A percentile compares a stretch with the other conserved stretches of the same genome.
These are phyloP conservation scores for Halcyon malimbica DNA, from an alignment of 2,113 vertebrate species.

Conservation along the genomic window DNA sequence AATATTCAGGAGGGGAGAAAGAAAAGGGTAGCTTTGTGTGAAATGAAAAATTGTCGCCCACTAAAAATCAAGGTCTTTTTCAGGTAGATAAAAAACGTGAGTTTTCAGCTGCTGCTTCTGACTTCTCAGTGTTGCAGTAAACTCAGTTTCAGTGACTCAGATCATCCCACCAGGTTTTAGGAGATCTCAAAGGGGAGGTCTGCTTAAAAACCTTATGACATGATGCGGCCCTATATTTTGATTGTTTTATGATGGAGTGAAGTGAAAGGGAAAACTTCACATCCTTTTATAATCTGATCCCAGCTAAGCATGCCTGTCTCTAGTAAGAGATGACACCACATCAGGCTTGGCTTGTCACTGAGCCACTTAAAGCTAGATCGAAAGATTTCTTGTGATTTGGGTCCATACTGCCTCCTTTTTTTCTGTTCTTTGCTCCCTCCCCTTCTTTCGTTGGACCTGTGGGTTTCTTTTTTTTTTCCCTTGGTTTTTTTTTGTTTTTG, in stretches of 20 bases:
- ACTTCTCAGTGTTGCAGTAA: conserved; percentile 26
- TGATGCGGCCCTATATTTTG: conserved; percentile 6
- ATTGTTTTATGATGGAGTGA: conserved; percentile 48
- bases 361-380: background rate
- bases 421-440: background rate
- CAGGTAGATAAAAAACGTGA: conserved; percentile 43
- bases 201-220: conserved; percentile 1
- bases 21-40: background rate
- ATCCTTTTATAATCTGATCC: conserved; percentile 5
- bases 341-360: background rate
- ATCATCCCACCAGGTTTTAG: background rate
- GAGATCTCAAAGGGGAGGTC: conserved; percentile 6
- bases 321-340: background rate
- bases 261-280: conserved; percentile 30
- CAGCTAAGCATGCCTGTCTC: background rate
- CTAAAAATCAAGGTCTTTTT: conserved; percentile 3
- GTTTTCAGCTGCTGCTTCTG: conserved; percentile 18
- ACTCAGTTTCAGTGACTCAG: conserved; percentile 40
- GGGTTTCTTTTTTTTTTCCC: background rate
- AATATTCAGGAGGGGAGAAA: background rate
- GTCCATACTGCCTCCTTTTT: conserved; percentile 28
- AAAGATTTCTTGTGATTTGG: conserved; percentile 44
- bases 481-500: background rate
- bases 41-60: background rate
- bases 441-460: background rate